Conservation (phyloP, 1,140 invertebrate genomes). For the Carcinoscorpius rotundicauda region DNA sequence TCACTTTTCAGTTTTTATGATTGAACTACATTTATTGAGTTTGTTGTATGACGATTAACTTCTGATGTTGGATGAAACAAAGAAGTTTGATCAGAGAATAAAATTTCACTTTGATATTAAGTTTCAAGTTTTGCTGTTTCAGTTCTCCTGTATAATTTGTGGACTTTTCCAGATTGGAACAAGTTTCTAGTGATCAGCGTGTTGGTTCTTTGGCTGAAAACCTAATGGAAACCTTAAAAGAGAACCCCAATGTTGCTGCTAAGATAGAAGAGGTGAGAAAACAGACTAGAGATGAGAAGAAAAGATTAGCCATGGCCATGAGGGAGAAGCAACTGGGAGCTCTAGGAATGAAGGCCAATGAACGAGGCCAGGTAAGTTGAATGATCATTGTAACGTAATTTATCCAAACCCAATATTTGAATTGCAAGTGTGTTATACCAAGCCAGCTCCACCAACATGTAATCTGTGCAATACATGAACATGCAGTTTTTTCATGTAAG, state of each 20-base stretch:
- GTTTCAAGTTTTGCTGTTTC: not conserved
- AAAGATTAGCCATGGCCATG: slow-evolving; percentile 93
- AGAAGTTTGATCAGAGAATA: too few relatives aligned
- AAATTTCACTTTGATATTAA: too few relatives aligned
- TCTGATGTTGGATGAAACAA: too few relatives aligned
- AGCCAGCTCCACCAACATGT: too few relatives aligned
- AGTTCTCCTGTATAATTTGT: slow-evolving; percentile 40
- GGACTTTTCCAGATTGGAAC: slow-evolving; percentile 68
- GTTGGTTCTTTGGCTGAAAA: slow-evolving; percentile 95
- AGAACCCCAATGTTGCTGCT: slow-evolving; percentile 43
- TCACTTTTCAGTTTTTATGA: too few relatives aligned
- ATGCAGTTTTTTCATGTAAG: too few relatives aligned
- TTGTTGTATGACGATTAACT: too few relatives aligned
- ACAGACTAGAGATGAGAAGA: slow-evolving; percentile 86
- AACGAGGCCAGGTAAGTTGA: slow-evolving; percentile 48
- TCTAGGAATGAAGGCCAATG: slow-evolving; percentile 89
- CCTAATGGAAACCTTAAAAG: slow-evolving; percentile 70
- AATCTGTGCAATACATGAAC: too few relatives aligned
- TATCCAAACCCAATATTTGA: too few relatives aligned
- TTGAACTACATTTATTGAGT: too few relatives aligned
- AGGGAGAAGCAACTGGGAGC: slow-evolving; percentile 88
- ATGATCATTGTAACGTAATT: not conserved
- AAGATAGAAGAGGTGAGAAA: slow-evolving; percentile 84
- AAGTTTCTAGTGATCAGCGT: slow-evolving; percentile 93
- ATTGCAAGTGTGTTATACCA: too few relatives aligned